Evolutionary conservation across 2,888 invertebrate species (phyloP).

Genomic region (Sarcophaga rosellei): DNA sequence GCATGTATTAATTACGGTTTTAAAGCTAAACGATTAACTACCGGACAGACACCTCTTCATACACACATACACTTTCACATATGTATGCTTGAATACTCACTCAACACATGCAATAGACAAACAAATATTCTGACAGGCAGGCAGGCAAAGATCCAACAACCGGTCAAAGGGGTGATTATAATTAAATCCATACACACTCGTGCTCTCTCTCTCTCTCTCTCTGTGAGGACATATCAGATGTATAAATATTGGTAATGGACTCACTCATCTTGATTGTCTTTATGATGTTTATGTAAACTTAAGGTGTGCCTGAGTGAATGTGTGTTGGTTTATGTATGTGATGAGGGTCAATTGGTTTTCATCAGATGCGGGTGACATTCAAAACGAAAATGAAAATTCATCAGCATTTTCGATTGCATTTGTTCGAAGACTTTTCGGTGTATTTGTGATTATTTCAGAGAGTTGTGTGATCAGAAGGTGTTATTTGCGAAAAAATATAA

Average conservation of each 20-base stretch:
- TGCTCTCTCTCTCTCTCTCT: neutral
- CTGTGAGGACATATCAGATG: neutral
- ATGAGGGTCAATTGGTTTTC: slow-evolving; percentile 66
- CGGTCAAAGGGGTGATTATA: slow-evolving; percentile 28
- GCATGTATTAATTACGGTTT: slow-evolving; percentile 77
- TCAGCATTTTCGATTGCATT: slow-evolving; percentile 12
- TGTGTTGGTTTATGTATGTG: slow-evolving; percentile 48
- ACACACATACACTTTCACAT: neutral
- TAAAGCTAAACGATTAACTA: slow-evolving; percentile 62
- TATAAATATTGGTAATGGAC: slow-evolving; percentile 24
- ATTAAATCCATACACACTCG: slow-evolving; percentile 32
- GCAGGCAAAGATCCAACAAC: neutral
- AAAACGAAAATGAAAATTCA: slow-evolving; percentile 39
- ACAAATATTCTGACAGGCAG: neutral
- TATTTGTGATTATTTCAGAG: no score
- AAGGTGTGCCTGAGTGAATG: neutral
- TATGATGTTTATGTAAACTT: neutral
- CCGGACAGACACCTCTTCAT: slow-evolving; percentile 29
- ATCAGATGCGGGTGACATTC: slow-evolving; percentile 65
- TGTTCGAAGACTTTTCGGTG: neutral
- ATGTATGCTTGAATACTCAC: neutral
- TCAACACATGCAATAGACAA: neutral
- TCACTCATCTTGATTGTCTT: slow-evolving; percentile 29
- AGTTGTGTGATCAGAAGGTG: no score
- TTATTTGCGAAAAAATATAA: no score